Evolutionary conservation across 92 coral and sea anemone genomes (phyloP), one percentile per base, ranked within the genome.

Genomic region (Porites divaricata): DNA sequence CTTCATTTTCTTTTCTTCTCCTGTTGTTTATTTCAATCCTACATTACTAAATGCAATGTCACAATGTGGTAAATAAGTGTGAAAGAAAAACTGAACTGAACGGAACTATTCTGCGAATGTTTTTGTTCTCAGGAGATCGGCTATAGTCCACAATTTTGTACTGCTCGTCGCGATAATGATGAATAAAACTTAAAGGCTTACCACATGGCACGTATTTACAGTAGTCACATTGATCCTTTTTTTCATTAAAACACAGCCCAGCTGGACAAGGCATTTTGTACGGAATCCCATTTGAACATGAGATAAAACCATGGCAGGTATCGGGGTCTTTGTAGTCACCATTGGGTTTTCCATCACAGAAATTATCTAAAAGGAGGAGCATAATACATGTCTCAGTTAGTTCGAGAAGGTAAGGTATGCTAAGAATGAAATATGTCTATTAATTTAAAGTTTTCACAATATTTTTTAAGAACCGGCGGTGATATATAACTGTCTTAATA

Each of bases 251-350:
- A 77, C 63, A 72, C 59, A 88, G 48, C 13, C 28, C 25, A n/a
- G 65, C 64, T 17, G 92, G 92, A 58, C 92, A 88, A 12, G 53
- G 25, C 81, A 45, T 88, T 6, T 50, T 16, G 45, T 76, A 41
- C 0, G 77, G 14, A 16, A 68, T 53, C 26, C 83, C 89, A 74
- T 85, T 74, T 8, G 92, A 89, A 19, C 92, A 89, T 20, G 74
- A 61, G 20, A 84, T 84, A 62, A 79, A 89, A 4, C 86, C 89
- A 79, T 51, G 58, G 79, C 92, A 89, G 61, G 85, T 79, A 7
- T 89, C 68, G 15, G 89, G 86, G 59, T 89, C 75, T 14, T 57
- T 77, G 80, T 89, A 89, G 66, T 84, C 61, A 17, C 92, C 92
- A 74, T 85, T 25, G 9, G 48, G 35, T 61, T 76, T 76, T 35